phyloP scores from a whole-genome alignment of 2,113 vertebrate species.

The Lepus europaeus region DNA sequence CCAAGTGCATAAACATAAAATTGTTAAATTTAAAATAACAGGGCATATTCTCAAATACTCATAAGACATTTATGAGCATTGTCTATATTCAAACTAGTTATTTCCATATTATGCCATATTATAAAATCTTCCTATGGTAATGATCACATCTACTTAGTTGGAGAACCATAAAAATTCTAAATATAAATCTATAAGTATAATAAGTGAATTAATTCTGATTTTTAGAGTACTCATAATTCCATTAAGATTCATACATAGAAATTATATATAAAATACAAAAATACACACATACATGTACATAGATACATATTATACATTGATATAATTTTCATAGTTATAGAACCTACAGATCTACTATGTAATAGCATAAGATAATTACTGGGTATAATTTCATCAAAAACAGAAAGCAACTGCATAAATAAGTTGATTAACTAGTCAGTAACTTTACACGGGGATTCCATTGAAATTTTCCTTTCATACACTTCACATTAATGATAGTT shows the following conservation, averaged over 20 bases:
- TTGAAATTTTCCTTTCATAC: conserved; percentile 58
- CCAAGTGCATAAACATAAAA: background rate
- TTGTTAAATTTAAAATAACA: background rate
- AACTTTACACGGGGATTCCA: conserved; percentile 61
- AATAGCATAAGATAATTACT: conserved; percentile 29
- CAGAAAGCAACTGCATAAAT: conserved; percentile 61
- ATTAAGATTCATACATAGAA: conserved; percentile 64
- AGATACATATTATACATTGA: background rate
- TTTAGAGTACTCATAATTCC: conserved; percentile 76
- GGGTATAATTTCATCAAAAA: conserved; percentile 60
- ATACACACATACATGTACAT: background rate
- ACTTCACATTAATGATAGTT: conserved; percentile 64
- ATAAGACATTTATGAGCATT: background rate
- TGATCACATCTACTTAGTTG: background rate
- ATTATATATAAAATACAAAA: conserved; percentile 43
- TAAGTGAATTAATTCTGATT: conserved; percentile 63
- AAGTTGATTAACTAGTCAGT: conserved; percentile 53
- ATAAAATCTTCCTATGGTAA: background rate
- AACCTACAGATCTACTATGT: conserved; percentile 70
- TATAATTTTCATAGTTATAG: conserved; percentile 72
- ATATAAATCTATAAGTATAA: conserved; percentile 63
- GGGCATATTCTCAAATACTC: background rate
- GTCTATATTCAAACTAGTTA: background rate
- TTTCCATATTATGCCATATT: background rate
- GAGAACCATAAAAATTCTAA: conserved; percentile 55